Evolutionary conservation across 2,888 invertebrate genomes (phyloP), one percentile per base, ranked within the genome.

Genomic region (Crocallis elinguaria): DNA sequence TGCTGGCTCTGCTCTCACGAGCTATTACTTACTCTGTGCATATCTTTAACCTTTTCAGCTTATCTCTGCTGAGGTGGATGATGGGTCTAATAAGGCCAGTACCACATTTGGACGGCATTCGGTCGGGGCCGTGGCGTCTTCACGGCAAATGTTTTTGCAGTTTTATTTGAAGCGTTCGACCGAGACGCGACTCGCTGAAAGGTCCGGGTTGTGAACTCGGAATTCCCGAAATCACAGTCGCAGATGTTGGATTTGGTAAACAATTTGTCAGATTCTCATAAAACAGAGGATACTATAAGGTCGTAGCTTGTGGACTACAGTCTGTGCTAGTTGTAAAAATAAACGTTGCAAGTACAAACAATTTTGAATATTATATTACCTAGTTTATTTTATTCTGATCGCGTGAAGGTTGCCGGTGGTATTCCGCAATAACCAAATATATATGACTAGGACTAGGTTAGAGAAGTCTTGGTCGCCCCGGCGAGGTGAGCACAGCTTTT

Each of bases 101-200:
- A 71, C 77, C 77, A 77, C 67, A 48, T 21, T 61, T 58, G 41
- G 46, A 43, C 44, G 37, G 55, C 57, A 62, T 32, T 50, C 23
- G 23, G 23, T 23, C 23, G 23, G 23, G 54, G 29, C 25, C 2
- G 64, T 50, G 54, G 55, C 58, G 58, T 64, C 62, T 36, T 41
- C 42, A 43, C 17, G 29, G 32, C 21, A 29, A 33, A 36, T 42
- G 21, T 44, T 39, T 49, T 49, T 54, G 42, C 35, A 56, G 67
- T 65, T 77, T 79, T 79, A 75, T 74, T 74, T 54, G 57, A 57
- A 67, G 60, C 64, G 73, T 74, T 71, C 64, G 50, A 71, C 58
- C 67, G 62, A 62, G 56, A 62, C 68, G 62, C 60, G 43, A 52
- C 55, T 30, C 17, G 19, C 38, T 42, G 13, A 27, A 19, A 48